Base-by-base conservation (phyloP, 2,797 vertebrate genomes). In the Epinephelus coioides region DNA sequence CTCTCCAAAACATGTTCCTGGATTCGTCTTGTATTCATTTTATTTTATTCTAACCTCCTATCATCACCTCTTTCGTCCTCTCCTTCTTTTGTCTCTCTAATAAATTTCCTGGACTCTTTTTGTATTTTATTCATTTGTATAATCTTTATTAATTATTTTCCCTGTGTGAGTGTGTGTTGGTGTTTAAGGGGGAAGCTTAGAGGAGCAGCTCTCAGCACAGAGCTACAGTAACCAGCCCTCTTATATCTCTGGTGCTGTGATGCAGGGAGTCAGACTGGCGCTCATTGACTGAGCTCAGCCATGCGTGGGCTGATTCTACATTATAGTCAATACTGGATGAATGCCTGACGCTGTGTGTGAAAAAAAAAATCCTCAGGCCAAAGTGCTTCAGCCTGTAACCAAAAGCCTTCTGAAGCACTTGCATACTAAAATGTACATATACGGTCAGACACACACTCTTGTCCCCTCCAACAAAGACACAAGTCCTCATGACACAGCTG, bases 281-380 rank as follows among this genome's bases (percentile, higher is more conserved):
- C 83, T 89, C 88, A 89, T 88, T 91, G 91, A 93, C 88, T 79
- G 89, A 73, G 81, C 80, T 83, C 86, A 69, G 82, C 79, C 88
- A 89, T 86, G 91, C 79, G 82, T 89, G 82, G 84, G 86, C 66
- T 84, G 83, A 90, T 86, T 91, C 83, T 82, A 81, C 87, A 89
- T 86, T 86, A 76, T 76, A 85, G 88, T 91, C 88, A 72, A 86
- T 90, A 85, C 82, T 86, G 90, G 79, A 89, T 89, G 89, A 91
- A 90, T 75, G 84, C 84, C 84, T 78, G 76, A 66, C 81, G 43
- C 82, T 64, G 84, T 83, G 82, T 88, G 79, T 21, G 67, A 67
- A 79, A 79, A 67, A 67, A 86, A 67, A 86, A 81, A 81, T 79
- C 86, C 80, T 70, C 63, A 19, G 79, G 81, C 84, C 69, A 86